Percentiles rank a stretch among this genome's conserved stretches.
Evolutionary conservation across 2,888 invertebrate species (phyloP).

Genomic region (Allacma fusca): DNA sequence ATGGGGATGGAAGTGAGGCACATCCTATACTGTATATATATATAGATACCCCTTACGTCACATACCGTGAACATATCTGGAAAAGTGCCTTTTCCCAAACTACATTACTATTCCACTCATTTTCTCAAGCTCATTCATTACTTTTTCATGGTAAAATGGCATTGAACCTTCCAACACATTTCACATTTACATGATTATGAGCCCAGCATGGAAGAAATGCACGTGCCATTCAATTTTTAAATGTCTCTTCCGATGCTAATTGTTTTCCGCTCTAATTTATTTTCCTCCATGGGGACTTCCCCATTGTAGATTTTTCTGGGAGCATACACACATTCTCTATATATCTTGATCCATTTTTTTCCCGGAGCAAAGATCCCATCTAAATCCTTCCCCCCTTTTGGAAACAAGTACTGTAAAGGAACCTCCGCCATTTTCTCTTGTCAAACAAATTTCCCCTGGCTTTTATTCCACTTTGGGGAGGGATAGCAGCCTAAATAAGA

Average conservation of each 20-base stretch:
- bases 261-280: constrained; percentile 39
- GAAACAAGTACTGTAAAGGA: too few relatives aligned
- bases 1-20: too few relatives aligned
- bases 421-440: neutral
- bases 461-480: neutral
- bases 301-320: too few relatives aligned
- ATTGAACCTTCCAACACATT: constrained; percentile 39
- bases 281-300: constrained; percentile 19
- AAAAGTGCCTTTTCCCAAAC: constrained; percentile 12
- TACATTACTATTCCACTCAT: constrained; percentile 37
- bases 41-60: too few relatives aligned
- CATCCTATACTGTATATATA: too few relatives aligned
- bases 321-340: too few relatives aligned
- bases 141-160: constrained; percentile 36
- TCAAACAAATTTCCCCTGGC: constrained; percentile 3
- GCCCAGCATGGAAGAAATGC: constrained; percentile 22
- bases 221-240: constrained; percentile 42
- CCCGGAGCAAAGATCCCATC: too few relatives aligned
- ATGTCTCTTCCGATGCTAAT: constrained; percentile 34
- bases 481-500: neutral
- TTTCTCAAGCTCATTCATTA: constrained; percentile 42
- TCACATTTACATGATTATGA: constrained; percentile 38
- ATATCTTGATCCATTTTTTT: too few relatives aligned
- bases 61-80: neutral
- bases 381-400: too few relatives aligned